Base-by-base conservation (phyloP, 1,140 invertebrate species). In the Adelges cooleyi region DNA sequence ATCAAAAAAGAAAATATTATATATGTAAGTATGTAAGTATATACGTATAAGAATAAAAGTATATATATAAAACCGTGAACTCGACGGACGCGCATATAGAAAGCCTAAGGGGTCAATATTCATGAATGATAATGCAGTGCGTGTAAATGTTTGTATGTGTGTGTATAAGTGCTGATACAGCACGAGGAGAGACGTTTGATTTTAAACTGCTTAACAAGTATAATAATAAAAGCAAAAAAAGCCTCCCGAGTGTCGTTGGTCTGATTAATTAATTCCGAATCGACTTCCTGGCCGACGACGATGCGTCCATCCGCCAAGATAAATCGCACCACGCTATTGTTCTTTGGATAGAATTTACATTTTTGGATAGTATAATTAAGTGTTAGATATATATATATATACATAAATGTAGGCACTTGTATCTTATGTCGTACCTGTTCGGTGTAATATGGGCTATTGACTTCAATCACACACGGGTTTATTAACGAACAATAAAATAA, bases 211-310 rank as follows among this genome's bases (percentile, higher is more conserved):
- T 44, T n/a, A 15, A 18, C 23, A 44, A 59, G 40, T n/a, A 44
- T 27, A 44, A 44, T 56, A 40, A 44, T 11, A 20, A 2, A 6
- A 13, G 13, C 4, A 18, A 18, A 29, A 29, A 18, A 44, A 33
- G 29, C 29, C 5, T n/a, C n/a, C 38, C n/a, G 38, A 25, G 38
- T 59, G 54, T 59, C 54, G 54, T 59, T 29, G 54, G 38, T 44
- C 54, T 29, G 54, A 59, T 59, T 59, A 59, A 59, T 59, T 59
- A 59, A 59, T 59, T 59, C 54, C 22, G 22, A 59, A 59, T 59
- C 54, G 54, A 59, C 54, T 59, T 59, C 54, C 54, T 59, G 54
- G 54, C 54, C 38, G 54, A 59, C 38, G 54, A 59, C 54, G 54
- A 27, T 44, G 5, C 29, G 54, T 46, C 54, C 54, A 42, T 59